Conservation (phyloP, 2,113 vertebrate genomes). For the Phyllostomus hastatus region DNA sequence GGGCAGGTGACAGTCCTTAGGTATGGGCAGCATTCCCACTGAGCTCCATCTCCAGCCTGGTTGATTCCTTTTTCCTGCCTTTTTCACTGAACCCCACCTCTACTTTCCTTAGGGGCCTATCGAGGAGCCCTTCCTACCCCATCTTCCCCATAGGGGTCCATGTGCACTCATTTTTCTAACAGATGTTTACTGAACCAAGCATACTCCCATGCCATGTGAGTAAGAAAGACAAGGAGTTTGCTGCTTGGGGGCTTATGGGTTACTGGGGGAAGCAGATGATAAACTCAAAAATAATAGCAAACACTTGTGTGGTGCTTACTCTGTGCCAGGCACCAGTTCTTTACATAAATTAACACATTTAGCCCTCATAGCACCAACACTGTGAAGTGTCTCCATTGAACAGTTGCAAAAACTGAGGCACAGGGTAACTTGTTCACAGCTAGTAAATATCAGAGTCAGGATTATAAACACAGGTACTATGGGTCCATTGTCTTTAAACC, state of each 20-base stretch:
- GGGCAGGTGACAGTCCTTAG: background rate
- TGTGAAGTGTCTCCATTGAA: background rate
- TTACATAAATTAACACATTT: background rate
- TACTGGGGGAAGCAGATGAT: background rate
- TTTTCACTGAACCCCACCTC: background rate
- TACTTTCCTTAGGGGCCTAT: background rate
- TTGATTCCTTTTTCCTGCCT: background rate
- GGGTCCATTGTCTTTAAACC: background rate
- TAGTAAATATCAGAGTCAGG: background rate
- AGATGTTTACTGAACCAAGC: background rate
- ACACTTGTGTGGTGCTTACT: background rate
- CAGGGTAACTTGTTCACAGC: background rate
- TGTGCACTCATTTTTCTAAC: background rate
- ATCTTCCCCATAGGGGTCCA: background rate
- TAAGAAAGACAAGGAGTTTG: conserved; percentile 1
- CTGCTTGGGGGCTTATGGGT: background rate
- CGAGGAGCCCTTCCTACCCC: background rate
- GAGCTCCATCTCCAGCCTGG: background rate
- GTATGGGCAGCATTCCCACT: background rate
- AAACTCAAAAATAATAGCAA: conserved; percentile 18
- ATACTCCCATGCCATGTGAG: background rate
- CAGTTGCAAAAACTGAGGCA: background rate
- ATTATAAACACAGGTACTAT: background rate
- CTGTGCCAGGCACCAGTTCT: background rate
- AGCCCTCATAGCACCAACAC: background rate